phyloP scores from a whole-genome alignment of 2,797 vertebrate species.

The Gila robusta region DNA sequence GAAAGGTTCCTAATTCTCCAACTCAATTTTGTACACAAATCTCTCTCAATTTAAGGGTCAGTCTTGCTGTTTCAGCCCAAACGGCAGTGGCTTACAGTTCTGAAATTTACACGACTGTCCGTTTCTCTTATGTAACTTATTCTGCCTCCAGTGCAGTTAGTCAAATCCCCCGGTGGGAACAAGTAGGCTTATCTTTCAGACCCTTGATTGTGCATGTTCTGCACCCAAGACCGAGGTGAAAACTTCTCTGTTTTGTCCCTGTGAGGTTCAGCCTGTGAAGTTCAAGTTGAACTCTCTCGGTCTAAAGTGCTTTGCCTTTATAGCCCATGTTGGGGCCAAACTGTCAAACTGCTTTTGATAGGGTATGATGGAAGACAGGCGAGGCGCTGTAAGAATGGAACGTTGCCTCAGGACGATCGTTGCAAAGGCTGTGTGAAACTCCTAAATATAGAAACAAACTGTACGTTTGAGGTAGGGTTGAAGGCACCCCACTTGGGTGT shows the following conservation, averaged over 20 bases:
- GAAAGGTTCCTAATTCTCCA: neutral
- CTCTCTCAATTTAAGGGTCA: conserved; percentile 23
- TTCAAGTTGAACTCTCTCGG: neutral
- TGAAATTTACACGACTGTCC: neutral
- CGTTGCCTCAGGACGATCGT: conserved; percentile 48
- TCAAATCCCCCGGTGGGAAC: conserved; percentile 10
- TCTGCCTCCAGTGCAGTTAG: neutral
- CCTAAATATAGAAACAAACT: conserved; percentile 38
- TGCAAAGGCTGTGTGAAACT: conserved; percentile 33
- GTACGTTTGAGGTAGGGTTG: conserved; percentile 9
- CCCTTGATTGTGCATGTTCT: conserved; percentile 39
- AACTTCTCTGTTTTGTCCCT: conserved; percentile 13
- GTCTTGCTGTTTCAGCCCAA: conserved; percentile 21
- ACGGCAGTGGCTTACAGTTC: conserved; percentile 9
- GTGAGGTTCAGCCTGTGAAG: conserved; percentile 32
- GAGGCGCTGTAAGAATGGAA: conserved; percentile 8
- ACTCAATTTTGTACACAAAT: neutral
- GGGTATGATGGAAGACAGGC: conserved; percentile 37
- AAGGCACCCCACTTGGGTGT: conserved; percentile 5
- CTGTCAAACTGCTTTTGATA: conserved; percentile 38
- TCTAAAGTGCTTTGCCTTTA: conserved; percentile 28
- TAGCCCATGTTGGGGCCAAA: conserved; percentile 31
- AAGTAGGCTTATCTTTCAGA: conserved; percentile 12
- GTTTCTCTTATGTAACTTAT: neutral
- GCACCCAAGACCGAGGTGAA: conserved; percentile 24